Conservation (phyloP, 2,797 vertebrate species). For the Pelochelys cantorii region DNA sequence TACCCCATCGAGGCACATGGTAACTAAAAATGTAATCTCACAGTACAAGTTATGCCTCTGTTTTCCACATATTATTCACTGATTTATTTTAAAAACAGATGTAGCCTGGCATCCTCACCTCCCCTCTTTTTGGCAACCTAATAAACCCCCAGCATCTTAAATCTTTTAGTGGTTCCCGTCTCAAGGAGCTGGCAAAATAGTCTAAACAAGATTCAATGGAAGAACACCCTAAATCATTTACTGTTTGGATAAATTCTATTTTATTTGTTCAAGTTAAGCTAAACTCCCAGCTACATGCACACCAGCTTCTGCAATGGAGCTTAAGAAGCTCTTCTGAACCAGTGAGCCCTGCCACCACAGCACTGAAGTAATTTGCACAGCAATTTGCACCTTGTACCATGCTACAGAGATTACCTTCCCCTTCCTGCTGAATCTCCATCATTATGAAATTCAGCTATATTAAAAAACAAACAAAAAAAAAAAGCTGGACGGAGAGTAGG, state of each 20-base stretch:
- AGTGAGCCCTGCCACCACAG: not conserved
- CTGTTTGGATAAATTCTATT: fast-evolving
- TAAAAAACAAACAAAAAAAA: not conserved
- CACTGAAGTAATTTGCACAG: not conserved
- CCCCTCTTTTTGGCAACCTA: not conserved
- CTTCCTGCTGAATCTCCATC: not conserved
- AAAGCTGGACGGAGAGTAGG: not conserved
- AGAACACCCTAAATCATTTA: not conserved
- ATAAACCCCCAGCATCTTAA: not conserved
- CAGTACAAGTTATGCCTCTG: fast-evolving
- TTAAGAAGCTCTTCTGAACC: not conserved
- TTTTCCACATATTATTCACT: not conserved
- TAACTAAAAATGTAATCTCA: not conserved
- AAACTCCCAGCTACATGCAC: not conserved
- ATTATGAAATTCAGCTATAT: not conserved
- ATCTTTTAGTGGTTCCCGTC: not conserved
- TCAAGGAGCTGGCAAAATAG: too few species aligned
- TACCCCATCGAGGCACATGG: not conserved
- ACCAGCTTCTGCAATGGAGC: not conserved
- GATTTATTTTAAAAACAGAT: not conserved
- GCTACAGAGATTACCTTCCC: not conserved
- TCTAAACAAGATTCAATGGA: not conserved
- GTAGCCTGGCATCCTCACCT: not conserved
- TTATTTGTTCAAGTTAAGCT: not conserved
- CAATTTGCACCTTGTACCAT: not conserved